phyloP scores from a whole-genome alignment of 2,113 vertebrate species.

The Callithrix jacchus region DNA sequence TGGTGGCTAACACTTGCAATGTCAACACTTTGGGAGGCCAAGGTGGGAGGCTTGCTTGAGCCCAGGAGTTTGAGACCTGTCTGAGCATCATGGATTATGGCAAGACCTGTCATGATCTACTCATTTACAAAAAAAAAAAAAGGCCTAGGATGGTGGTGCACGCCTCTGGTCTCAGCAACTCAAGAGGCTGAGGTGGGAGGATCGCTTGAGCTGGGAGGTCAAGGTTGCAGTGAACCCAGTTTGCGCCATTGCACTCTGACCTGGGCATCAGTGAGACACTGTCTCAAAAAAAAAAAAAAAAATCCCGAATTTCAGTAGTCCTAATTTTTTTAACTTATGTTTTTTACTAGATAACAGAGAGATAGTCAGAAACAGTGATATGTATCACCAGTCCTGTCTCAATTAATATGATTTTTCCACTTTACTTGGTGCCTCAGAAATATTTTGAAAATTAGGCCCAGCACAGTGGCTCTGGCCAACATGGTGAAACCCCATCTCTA shows the following conservation, averaged over 20 bases:
- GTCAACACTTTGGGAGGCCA: not conserved
- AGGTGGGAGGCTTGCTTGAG: not conserved
- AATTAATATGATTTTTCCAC: not conserved
- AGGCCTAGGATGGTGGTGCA: not conserved
- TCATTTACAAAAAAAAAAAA: not conserved
- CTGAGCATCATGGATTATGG: not conserved
- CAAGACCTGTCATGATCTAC: not conserved
- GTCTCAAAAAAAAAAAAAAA: not conserved
- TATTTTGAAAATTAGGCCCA: not conserved
- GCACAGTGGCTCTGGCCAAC: too few relatives aligned
- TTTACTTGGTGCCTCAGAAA: not conserved
- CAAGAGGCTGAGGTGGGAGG: not conserved
- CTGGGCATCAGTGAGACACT: not conserved
- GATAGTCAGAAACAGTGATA: not conserved
- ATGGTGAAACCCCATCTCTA: too few relatives aligned
- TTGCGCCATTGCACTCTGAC: not conserved
- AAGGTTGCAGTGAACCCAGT: not conserved
- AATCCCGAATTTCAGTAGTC: not conserved
- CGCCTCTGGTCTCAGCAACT: not conserved
- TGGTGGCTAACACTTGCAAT: not conserved
- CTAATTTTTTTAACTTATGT: not conserved
- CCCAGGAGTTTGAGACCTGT: not conserved
- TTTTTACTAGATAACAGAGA: not conserved
- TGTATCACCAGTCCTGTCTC: not conserved
- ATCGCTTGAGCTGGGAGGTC: not conserved